Conservation (phyloP, 2,888 invertebrate species). For the Bugula neritina region DNA sequence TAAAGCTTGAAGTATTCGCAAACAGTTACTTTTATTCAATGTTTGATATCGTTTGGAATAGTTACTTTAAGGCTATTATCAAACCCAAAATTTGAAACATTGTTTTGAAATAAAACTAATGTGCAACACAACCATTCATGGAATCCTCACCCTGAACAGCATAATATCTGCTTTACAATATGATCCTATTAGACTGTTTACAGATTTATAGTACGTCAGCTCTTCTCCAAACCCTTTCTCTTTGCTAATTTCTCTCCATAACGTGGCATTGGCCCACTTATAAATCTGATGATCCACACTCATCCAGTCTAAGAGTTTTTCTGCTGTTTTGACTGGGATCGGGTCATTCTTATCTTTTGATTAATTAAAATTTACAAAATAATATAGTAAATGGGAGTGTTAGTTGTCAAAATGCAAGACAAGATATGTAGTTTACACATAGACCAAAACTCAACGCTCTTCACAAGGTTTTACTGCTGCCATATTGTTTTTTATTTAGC, state of each 20-base stretch:
- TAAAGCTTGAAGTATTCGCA: too few species aligned
- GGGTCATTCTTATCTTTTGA: conserved; percentile 8
- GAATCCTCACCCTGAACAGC: conserved; percentile 5
- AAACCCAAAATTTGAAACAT: too few species aligned
- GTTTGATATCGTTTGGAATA: too few species aligned
- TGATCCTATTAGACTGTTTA: background rate
- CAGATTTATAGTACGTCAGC: conserved; percentile 18
- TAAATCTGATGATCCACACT: conserved; percentile 6
- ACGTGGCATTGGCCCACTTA: conserved; percentile 2
- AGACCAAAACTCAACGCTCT: too few species aligned
- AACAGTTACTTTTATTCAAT: too few species aligned
- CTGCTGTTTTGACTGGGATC: background rate
- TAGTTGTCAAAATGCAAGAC: too few species aligned
- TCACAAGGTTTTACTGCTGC: too few species aligned
- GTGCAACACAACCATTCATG: too few species aligned
- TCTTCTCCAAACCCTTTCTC: background rate
- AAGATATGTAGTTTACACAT: too few species aligned
- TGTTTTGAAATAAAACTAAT: too few species aligned
- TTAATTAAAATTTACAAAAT: background rate
- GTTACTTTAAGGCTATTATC: too few species aligned
- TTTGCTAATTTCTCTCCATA: conserved; percentile 16
- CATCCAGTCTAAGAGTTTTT: conserved; percentile 14
- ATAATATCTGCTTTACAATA: conserved; percentile 13
- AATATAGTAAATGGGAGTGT: background rate
- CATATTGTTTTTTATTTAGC: too few species aligned